phyloP scores from a whole-genome alignment of 2,888 invertebrate species.

The Onthophagus sagittarius region DNA sequence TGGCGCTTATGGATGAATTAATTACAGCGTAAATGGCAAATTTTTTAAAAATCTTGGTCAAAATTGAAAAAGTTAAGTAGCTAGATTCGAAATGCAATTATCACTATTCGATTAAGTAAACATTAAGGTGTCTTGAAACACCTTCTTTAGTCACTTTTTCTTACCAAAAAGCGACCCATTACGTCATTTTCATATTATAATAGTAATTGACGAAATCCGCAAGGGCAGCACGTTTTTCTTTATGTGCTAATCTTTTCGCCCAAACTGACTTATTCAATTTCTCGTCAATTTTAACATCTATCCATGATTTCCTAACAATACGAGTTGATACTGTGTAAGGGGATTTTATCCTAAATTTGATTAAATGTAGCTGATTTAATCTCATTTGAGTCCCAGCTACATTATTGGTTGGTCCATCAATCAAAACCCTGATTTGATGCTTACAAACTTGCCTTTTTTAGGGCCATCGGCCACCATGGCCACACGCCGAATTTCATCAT shows the following conservation, averaged over 20 bases:
- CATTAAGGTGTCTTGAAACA: no score
- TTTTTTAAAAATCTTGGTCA: no score
- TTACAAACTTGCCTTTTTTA: slow-evolving; percentile 85
- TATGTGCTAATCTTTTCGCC: slow-evolving; percentile 84
- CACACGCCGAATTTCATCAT: slow-evolving; percentile 94
- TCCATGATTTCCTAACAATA: slow-evolving; percentile 89
- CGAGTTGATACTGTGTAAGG: slow-evolving; percentile 83
- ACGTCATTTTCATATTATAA: slow-evolving; percentile 66
- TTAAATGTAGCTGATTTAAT: slow-evolving; percentile 87
- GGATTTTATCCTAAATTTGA: slow-evolving; percentile 83
- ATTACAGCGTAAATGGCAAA: no score
- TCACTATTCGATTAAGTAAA: no score
- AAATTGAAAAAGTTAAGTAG: no score
- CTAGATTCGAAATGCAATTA: no score
- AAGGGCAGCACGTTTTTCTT: slow-evolving; percentile 77
- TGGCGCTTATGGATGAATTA: no score
- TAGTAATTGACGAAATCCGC: slow-evolving; percentile 86
- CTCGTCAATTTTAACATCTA: slow-evolving; percentile 74
- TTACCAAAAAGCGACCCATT: slow-evolving; percentile 59
- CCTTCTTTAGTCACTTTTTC: slow-evolving; percentile 56
- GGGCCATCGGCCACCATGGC: slow-evolving; percentile 91
- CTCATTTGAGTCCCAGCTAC: slow-evolving; percentile 75
- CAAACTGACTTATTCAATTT: slow-evolving; percentile 88
- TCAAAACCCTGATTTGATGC: slow-evolving; percentile 91
- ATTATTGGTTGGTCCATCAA: slow-evolving; percentile 88